Conservation (phyloP, 1,140 invertebrate genomes). For the Steinernema khuongi region DNA sequence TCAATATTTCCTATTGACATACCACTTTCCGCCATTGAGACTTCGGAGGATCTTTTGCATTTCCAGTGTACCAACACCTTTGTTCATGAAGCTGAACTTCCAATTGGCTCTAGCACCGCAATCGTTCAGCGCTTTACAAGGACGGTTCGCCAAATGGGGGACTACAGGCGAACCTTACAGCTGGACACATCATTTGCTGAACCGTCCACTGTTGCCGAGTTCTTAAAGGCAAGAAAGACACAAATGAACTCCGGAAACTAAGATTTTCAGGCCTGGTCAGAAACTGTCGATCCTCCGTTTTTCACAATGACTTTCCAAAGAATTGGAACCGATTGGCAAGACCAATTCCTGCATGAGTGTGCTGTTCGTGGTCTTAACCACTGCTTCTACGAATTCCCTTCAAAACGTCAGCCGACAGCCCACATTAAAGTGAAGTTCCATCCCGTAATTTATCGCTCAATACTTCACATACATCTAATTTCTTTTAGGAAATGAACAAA, state of each 20-base stretch:
- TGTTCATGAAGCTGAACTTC: background rate
- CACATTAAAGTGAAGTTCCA: constrained; percentile 27
- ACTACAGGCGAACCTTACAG: background rate
- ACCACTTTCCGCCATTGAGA: background rate
- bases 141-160: background rate
- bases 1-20: background rate
- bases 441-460: background rate
- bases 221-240: background rate
- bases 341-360: constrained; percentile 24
- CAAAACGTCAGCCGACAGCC: constrained; percentile 18
- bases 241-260: background rate
- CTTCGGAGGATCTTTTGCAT: background rate
- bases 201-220: background rate
- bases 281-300: background rate
- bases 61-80: background rate
- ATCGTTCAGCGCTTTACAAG: background rate
- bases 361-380: constrained; percentile 15
- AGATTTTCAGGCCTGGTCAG: background rate
- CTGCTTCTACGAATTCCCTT: constrained; percentile 25
- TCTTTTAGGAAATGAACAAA: constrained; percentile 12
- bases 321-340: constrained; percentile 3
- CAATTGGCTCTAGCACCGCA: background rate
- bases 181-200: background rate
- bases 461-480: background rate
- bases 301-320: background rate